phyloP scores from a whole-genome alignment of 2,113 vertebrate genomes.

The Bostrychus sinensis region DNA sequence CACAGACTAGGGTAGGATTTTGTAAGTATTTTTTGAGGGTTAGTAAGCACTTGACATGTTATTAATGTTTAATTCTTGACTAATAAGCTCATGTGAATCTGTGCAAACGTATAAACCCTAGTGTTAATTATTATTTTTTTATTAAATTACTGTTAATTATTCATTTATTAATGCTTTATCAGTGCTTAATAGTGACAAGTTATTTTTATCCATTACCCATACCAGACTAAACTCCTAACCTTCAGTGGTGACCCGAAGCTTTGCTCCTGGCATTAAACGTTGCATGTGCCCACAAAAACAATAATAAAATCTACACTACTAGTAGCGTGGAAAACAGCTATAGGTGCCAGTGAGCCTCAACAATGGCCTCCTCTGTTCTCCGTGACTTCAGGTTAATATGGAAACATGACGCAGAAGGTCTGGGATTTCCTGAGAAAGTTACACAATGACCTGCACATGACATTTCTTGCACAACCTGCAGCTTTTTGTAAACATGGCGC shows the following conservation, averaged over 20 bases:
- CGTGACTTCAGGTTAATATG: slow-evolving; percentile 24
- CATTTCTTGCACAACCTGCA: slow-evolving; percentile 22
- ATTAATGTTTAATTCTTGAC: slow-evolving; percentile 2
- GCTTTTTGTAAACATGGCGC: slow-evolving; percentile 57
- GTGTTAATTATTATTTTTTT: too few species aligned
- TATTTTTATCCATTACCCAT: too few species aligned
- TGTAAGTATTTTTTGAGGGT: too few species aligned
- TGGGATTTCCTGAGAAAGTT: slow-evolving; percentile 33
- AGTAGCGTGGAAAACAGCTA: slow-evolving; percentile 8
- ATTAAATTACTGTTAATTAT: too few species aligned
- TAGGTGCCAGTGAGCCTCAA: slow-evolving; percentile 31
- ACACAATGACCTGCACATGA: slow-evolving; percentile 41
- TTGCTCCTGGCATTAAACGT: slow-evolving; percentile 17
- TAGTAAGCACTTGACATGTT: too few species aligned
- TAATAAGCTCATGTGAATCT: too few species aligned
- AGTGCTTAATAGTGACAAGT: too few species aligned
- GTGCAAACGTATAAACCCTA: too few species aligned
- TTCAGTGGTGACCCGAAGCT: background rate
- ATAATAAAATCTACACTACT: slow-evolving; percentile 22
- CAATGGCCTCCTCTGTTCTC: slow-evolving; percentile 56
- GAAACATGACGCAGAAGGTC: slow-evolving; percentile 34
- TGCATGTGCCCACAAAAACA: slow-evolving; percentile 24
- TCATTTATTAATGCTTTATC: too few species aligned
- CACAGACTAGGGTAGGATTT: too few species aligned
- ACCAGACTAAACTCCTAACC: slow-evolving; percentile 9